Evolutionary conservation across 2,797 vertebrate species (phyloP), one percentile per base, ranked within the genome.

Genomic region (Acipenser oxyrinchus): DNA sequence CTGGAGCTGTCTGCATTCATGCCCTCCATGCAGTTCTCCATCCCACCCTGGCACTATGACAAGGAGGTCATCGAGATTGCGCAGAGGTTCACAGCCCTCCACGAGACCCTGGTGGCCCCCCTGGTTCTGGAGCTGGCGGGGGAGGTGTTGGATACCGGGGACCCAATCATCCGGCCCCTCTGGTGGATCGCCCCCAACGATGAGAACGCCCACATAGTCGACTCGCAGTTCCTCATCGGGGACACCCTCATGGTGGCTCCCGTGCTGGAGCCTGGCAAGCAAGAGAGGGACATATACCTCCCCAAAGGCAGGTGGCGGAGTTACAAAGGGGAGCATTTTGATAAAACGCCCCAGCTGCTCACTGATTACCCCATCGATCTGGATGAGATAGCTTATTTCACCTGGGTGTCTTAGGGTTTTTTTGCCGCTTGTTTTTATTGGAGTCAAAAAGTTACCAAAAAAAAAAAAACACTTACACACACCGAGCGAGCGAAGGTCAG

Each of bases 21-120:
- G 95, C 97, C 97, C 0, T 92, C 95, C 63, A 95, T 99, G 95
- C 94, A 98, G 84, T 98, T 99, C 77, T 96, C 97, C 4, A 82
- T 98, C 51, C 96, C 97, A 0, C 96, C 97, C 0, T 99, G 97
- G 96, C 90, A 85, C 37, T 99, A 97, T 0, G 96, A 95, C 64
- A 85, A 80, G 0, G 92, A 97, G 68, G 96, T 98, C 66, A 89
- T 97, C 58, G 87, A 93, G 77, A 98, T 98, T 0, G 96, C 96
- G 0, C 90, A 85, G 66, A 94, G 93, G 72, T 98, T 97, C 82
- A 91, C 91, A 0, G 84, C 83, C 0, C 89, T 99, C 50, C 92
- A 95, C 0, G 92, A 94, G 76, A 93, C 91, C 0, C 83, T 98
- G 7, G 95, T 99, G 49, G 92, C 94, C 0, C 96, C 96, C 0